phyloP scores from a whole-genome alignment of 2,888 invertebrate species.

The Conus canariensis region DNA sequence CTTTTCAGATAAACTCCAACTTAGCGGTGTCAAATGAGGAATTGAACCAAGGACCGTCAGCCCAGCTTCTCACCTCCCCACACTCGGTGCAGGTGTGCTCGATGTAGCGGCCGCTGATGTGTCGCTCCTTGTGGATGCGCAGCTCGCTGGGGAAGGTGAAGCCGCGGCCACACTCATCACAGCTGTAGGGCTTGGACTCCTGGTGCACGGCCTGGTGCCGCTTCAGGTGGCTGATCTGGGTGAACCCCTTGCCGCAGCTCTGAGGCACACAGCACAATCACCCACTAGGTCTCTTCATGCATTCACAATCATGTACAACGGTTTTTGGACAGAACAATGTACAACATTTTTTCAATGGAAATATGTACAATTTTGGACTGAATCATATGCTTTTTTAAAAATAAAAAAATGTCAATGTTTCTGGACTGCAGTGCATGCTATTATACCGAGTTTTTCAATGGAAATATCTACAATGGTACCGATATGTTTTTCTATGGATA shows the following conservation, averaged over 20 bases:
- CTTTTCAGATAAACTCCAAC: too few species aligned
- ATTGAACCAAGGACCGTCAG: too few species aligned
- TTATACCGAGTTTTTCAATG: too few species aligned
- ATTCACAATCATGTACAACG: neutral
- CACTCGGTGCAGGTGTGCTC: slow-evolving; percentile 38
- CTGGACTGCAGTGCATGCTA: too few species aligned
- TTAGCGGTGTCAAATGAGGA: too few species aligned
- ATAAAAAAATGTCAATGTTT: too few species aligned
- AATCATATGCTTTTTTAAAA: too few species aligned
- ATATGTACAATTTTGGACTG: too few species aligned
- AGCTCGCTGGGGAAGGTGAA: slow-evolving; percentile 76
- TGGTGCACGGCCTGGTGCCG: slow-evolving; percentile 76
- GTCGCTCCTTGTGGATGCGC: slow-evolving; percentile 62
- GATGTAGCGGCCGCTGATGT: slow-evolving; percentile 7
- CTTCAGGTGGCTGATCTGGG: slow-evolving; percentile 77
- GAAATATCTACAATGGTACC: too few species aligned
- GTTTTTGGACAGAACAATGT: too few species aligned
- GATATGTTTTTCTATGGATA: too few species aligned
- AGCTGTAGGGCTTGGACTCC: slow-evolving; percentile 63
- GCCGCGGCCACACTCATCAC: slow-evolving; percentile 73
- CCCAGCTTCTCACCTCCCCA: slow-evolving; percentile 30
- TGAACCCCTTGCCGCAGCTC: slow-evolving; percentile 75
- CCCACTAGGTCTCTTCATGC: neutral
- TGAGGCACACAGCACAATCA: neutral
- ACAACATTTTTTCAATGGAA: too few species aligned